phyloP scores from a whole-genome alignment of 2,113 vertebrate species.

The Proterorhinus semilunaris region DNA sequence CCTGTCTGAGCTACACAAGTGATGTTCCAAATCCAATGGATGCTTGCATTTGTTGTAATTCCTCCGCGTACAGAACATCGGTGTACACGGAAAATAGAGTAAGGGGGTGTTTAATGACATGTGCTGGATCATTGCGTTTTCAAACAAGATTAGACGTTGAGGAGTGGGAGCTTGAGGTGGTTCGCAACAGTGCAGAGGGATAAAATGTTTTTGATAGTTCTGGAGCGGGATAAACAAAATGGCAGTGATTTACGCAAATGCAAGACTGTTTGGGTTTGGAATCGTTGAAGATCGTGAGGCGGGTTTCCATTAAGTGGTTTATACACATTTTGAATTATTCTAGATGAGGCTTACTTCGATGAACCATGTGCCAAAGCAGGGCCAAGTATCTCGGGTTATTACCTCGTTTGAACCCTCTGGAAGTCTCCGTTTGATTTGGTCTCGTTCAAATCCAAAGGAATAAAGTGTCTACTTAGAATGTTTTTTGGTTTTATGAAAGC shows the following conservation, averaged over 20 bases:
- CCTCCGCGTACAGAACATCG: background rate
- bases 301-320: background rate
- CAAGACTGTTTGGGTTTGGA: background rate
- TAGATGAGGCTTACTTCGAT: background rate
- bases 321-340: constrained; percentile 4
- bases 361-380: background rate
- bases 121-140: background rate
- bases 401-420: background rate
- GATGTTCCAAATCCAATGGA: background rate
- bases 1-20: background rate
- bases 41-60: background rate
- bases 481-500: too few species aligned
- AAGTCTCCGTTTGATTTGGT: too few species aligned
- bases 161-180: background rate
- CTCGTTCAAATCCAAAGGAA: background rate
- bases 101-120: background rate
- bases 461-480: background rate
- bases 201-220: constrained; percentile 1
- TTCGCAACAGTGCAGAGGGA: background rate
- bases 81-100: background rate
- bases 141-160: constrained; percentile 5
- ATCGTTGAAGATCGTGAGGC: background rate
- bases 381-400: background rate
- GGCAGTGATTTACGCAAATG: constrained; percentile 5
- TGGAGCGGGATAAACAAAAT: background rate